Evolutionary conservation across 2,113 vertebrate genomes (phyloP).

Genomic region (Corythornis cristatus): DNA sequence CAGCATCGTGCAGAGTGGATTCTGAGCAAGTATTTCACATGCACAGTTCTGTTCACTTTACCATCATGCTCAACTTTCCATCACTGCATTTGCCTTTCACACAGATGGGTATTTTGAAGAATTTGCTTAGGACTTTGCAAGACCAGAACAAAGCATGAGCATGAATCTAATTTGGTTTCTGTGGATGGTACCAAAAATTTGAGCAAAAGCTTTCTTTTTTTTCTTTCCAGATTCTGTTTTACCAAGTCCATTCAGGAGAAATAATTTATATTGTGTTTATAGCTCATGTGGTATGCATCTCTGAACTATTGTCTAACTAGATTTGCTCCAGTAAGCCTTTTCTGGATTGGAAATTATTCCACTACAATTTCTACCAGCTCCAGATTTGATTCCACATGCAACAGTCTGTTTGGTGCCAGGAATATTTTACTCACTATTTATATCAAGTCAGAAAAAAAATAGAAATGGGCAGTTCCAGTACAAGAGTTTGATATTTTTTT

Average conservation of each 20-base stretch:
- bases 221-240: neutral
- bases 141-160: neutral
- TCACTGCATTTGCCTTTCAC: neutral
- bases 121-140: constrained; percentile 14
- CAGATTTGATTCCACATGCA: neutral
- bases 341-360: neutral
- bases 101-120: constrained; percentile 4
- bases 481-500: neutral
- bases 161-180: constrained; percentile 17
- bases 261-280: neutral
- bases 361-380: neutral
- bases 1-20: fast-evolving
- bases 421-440: neutral
- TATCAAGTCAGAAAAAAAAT: neutral
- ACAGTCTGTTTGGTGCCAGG: neutral
- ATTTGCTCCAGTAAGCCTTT: neutral
- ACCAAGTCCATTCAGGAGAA: neutral
- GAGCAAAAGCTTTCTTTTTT: neutral
- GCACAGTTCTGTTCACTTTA: neutral
- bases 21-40: neutral
- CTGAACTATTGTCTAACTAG: neutral
- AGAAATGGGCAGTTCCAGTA: neutral
- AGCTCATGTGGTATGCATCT: neutral
- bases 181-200: neutral
- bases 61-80: neutral